These are phyloP conservation scores for Chloroclystis v-ata DNA, from an alignment of 2,888 invertebrate species.

Conservation along the genomic window DNA sequence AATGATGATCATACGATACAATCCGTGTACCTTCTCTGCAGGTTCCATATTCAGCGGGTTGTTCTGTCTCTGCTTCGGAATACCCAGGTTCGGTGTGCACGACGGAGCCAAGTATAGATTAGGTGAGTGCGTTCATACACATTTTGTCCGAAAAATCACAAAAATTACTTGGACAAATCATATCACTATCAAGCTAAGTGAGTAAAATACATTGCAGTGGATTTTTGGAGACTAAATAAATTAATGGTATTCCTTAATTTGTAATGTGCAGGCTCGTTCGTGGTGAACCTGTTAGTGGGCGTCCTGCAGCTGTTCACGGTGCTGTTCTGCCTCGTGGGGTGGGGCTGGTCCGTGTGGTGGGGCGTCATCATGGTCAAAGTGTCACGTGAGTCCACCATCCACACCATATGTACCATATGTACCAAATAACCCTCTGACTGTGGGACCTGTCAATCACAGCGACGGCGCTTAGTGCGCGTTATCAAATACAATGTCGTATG, in stretches of 20 bases:
- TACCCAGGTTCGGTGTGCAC: slow-evolving; percentile 89
- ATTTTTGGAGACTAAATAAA: too few species aligned
- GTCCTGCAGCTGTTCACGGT: slow-evolving; percentile 94
- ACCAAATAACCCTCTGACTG: too few species aligned
- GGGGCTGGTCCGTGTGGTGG: slow-evolving; percentile 99
- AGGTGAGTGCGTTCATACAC: slow-evolving; percentile 58
- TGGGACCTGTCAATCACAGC: too few species aligned
- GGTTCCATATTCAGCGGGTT: slow-evolving; percentile 94
- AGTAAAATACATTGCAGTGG: too few species aligned
- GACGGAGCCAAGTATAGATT: slow-evolving; percentile 87
- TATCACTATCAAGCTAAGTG: too few species aligned
- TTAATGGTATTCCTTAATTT: background rate
- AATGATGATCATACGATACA: too few species aligned
- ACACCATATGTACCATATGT: too few species aligned
- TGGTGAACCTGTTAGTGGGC: slow-evolving; percentile 92
- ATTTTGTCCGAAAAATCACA: too few species aligned
- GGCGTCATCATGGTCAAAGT: slow-evolving; percentile 94
- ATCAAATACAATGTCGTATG: too few species aligned
- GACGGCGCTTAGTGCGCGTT: too few species aligned
- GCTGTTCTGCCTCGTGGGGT: slow-evolving; percentile 95
- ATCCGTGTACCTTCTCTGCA: slow-evolving; percentile 47
- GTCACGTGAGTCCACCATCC: slow-evolving; percentile 83
- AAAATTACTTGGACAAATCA: too few species aligned
- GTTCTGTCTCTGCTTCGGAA: slow-evolving; percentile 92
- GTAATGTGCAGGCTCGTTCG: slow-evolving; percentile 77